Conservation (phyloP, 2,113 vertebrate species). For the Rana temporaria region DNA sequence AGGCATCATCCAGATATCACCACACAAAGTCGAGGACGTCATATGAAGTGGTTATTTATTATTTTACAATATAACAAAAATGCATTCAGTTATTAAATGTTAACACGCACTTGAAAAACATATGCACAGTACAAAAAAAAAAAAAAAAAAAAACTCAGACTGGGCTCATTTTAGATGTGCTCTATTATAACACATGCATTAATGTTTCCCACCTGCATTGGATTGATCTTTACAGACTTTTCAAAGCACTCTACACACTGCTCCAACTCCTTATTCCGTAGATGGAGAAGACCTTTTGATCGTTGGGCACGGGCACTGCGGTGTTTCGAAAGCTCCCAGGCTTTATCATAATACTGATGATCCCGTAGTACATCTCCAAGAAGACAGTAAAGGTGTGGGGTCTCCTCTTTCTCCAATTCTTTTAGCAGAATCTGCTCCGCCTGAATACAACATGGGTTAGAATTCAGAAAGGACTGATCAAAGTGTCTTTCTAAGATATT, state of each 20-base stretch:
- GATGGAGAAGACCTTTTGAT: slow-evolving; percentile 91
- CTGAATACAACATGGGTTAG: slow-evolving; percentile 68
- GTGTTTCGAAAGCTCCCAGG: slow-evolving; percentile 90
- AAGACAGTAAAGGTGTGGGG: slow-evolving; percentile 85
- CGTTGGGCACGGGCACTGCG: slow-evolving; percentile 91
- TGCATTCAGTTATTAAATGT: no score
- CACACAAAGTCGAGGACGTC: no score
- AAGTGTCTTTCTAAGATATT: background rate
- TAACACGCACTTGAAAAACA: no score
- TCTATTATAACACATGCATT: background rate
- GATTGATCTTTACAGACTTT: slow-evolving; percentile 84
- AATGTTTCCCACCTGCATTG: slow-evolving; percentile 82
- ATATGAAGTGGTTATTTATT: no score
- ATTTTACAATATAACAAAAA: no score
- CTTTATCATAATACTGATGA: slow-evolving; percentile 86
- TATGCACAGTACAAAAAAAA: no score
- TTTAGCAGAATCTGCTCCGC: slow-evolving; percentile 89
- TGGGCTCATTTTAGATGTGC: no score
- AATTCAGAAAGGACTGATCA: background rate
- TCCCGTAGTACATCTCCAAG: slow-evolving; percentile 92
- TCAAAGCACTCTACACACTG: slow-evolving; percentile 91
- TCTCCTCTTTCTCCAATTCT: slow-evolving; percentile 91
- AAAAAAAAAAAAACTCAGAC: no score
- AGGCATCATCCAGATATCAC: no score
- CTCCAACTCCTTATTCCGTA: slow-evolving; percentile 81